Evolutionary conservation across 2,888 invertebrate species (phyloP), one percentile per base, ranked within the genome.

Genomic region (Pimpla rufipes): DNA sequence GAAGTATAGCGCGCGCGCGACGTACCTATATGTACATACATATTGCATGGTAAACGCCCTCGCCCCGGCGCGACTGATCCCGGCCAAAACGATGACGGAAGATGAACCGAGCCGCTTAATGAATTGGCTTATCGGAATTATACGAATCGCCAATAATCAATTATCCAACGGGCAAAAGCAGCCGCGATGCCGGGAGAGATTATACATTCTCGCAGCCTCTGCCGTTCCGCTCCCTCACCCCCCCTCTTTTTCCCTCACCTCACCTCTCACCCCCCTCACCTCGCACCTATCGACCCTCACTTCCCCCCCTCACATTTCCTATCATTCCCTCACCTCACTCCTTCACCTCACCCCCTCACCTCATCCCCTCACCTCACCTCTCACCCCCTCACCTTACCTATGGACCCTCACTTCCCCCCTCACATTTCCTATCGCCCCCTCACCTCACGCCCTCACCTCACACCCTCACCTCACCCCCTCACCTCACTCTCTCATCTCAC

Each of bases 101-200:
- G 87, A 86, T 86, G 83, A 87, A 81, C 66, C 66, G 57, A 59
- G 52, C 40, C 70, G 83, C 74, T 79, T 81, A 85, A 88, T 88
- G 86, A 88, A 88, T 87, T 87, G 85, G 86, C 86, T 90, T 90
- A 89, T 86, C 86, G 81, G 85, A 87, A 87, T 88, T 88, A 87
- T 89, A 90, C 88, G 86, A 90, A 89, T 89, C 79, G 87, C 84
- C 87, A 86, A 89, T 90, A 90, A 90, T 90, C 89, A 90, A 90
- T 90, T 90, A 85, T 81, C 74, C 64, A 55, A 45, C 74, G 50
- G 66, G 78, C 64, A 76, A 76, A 81, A 84, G 74, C 81, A 83
- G 78, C 71, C 71, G 66, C 77, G 78, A 57, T 83, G 75, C 68
- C 50, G 29, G 62, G 37, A 73, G 81, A 84, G 80, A 83, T 84